Base-by-base conservation (phyloP, 2,888 invertebrate species). In the Ichneumoninae sp. region DNA sequence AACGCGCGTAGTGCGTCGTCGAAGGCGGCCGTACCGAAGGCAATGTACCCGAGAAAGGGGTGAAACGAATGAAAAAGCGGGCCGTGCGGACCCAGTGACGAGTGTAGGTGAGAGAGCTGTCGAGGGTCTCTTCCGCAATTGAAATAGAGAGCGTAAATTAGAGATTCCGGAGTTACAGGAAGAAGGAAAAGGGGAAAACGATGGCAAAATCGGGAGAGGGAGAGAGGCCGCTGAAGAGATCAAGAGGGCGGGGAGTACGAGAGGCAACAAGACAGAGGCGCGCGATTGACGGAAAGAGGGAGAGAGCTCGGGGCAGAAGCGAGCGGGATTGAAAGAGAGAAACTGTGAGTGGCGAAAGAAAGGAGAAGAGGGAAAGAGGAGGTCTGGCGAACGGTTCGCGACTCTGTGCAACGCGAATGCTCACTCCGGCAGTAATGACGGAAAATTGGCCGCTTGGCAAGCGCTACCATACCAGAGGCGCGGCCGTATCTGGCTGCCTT, bases 391-490 rank as follows among this genome's bases (percentile, higher is more conserved):
- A 30, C 33, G 60, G 22, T 69, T 22, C 33, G 26, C 36, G 22
- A 65, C 33, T 22, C 22, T 16, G 65, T 65, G 75, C 75, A 76
- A 26, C 70, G 47, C 62, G 47, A 52, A 62, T 62, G 54, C 44
- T 76, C 81, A 62, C 60, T 52, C 81, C 52, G 44, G 62, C 69
- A 50, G 89, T 91, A 92, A 91, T 90, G 93, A 91, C 90, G 88
- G 90, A 89, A 90, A 93, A 92, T 92, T 90, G 91, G 89, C 88
- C 90, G 89, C 89, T 90, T 89, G 78, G 60, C 80, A 26, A 72
- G 66, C 22, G 36, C 68, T 80, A 60, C 26, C 8, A 47, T 79
- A 79, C 70, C 70, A 47, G 62, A 30, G 30, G 79, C 88, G 89
- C 88, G 86, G 85, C 87, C 81, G 84, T 47, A 89, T 86, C 87